Conservation (phyloP, 2,113 vertebrate genomes). For the Rhinoptilus africanus region DNA sequence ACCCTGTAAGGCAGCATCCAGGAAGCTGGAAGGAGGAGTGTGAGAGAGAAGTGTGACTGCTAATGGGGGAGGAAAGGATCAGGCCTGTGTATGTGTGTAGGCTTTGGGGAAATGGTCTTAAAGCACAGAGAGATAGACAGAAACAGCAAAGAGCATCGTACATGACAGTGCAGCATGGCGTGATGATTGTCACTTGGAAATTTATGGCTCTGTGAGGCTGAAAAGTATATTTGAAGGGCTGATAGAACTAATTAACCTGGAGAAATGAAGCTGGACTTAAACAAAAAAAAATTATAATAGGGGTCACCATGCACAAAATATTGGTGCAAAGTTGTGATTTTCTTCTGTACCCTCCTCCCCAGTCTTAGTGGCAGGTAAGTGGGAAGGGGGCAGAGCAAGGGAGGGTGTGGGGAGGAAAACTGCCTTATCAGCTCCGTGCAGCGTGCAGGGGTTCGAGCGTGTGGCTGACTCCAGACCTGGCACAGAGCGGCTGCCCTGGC, state of each 20-base stretch:
- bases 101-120: not conserved
- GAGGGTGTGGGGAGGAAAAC: not conserved
- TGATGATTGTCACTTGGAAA: not conserved
- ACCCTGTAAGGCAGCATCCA: not conserved
- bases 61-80: not conserved
- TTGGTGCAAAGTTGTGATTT: not conserved
- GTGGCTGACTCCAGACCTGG: not conserved
- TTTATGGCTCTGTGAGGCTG: not conserved
- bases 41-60: not conserved
- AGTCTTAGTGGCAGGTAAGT: not conserved
- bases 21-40: not conserved
- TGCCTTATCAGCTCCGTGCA: slow-evolving; percentile 11
- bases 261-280: slow-evolving; percentile 4
- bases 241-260: slow-evolving; percentile 15
- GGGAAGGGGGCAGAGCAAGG: not conserved
- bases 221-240: not conserved
- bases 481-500: not conserved
- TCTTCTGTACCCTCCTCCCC: not conserved
- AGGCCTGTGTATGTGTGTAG: not conserved
- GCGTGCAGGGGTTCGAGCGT: not conserved
- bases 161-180: not conserved
- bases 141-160: not conserved
- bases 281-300: not conserved
- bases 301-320: not conserved
- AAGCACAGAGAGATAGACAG: not conserved